A percentile compares a stretch with the other conserved stretches of the same genome.
phyloP scores from a whole-genome alignment of 2,797 vertebrate genomes.

The Anabacerthia variegaticeps region DNA sequence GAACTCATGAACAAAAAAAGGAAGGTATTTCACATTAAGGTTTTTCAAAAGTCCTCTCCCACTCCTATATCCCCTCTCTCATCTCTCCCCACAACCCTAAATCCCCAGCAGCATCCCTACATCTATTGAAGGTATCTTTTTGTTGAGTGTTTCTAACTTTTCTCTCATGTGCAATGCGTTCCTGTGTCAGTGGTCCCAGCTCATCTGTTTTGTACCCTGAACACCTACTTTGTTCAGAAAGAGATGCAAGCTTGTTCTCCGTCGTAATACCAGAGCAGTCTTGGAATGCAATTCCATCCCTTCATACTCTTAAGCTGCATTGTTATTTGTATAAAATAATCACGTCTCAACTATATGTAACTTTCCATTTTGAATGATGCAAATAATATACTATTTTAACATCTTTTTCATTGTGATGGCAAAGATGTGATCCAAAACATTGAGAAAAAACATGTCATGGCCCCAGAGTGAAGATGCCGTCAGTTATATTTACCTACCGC shows the following conservation, averaged over 20 bases:
- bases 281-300: neutral
- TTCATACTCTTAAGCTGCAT: neutral
- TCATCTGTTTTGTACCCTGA: neutral
- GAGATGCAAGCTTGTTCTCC: neutral
- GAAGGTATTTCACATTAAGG: neutral
- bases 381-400: neutral
- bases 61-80: neutral
- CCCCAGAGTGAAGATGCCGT: neutral
- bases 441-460: neutral
- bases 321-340: neutral
- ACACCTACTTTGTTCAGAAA: neutral
- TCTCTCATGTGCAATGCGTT: neutral
- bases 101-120: neutral
- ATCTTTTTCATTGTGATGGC: neutral
- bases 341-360: neutral
- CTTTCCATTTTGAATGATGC: neutral
- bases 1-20: neutral
- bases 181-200: neutral
- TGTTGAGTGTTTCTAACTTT: neutral
- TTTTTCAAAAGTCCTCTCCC: neutral
- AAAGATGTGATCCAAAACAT: neutral
- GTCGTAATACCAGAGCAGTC: neutral
- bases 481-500: neutral
- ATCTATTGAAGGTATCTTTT: neutral
- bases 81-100: accelerated